Base-by-base conservation (phyloP, 2,888 invertebrate species). In the Caenorhabditis sp. region DNA sequence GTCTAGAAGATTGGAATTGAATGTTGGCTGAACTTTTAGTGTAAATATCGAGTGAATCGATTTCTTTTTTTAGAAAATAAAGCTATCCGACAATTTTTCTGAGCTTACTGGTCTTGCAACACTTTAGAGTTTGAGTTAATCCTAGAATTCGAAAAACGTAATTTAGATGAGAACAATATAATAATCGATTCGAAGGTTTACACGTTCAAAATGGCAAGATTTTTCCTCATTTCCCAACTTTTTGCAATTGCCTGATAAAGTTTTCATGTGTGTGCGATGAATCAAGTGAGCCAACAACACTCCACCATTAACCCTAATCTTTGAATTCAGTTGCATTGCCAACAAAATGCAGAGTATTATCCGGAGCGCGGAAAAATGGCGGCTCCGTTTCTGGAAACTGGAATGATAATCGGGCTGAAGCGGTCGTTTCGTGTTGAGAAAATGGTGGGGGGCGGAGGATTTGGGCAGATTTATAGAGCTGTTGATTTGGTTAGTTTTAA, bases 381-480 rank as follows among this genome's bases (percentile, higher is more conserved):
- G 28, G 51, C 80, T 26, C 75, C 80, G 44, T 84, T 80, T 51
- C 26, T 84, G 19, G 84, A 77, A 44, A 63, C 28, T 24, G 85
- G 85, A 8, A 72, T 69, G 68, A 80, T 82, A 2, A 79, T 85
- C 16, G 85, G 85, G 8, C 16, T 74, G 54, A 79, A 51, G 31
- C 16, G 68, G 10, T 24, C 63, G 51, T 87, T 69, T 74, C 80
- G 79, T 7, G 68, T 87, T 19, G 85, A 85, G 58, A 80, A 80
- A 72, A 82, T 90, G 80, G 88, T 91, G 49, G 90, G 91, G n/a
- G 88, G 88, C 10, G 91, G 91, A 8, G 91, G 90, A 4, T 91
- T 91, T 69, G 91, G 91, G 10, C 91, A 91, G 72, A 88, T 91
- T 61, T 91, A 87, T 74, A 70, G 87, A 44, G 90, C 89, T 4